A percentile compares a stretch with the other conserved stretches of the same genome.
These are phyloP conservation scores for Myotis vivesi DNA, from an alignment of 2,797 vertebrate genomes.

Conservation along the genomic window DNA sequence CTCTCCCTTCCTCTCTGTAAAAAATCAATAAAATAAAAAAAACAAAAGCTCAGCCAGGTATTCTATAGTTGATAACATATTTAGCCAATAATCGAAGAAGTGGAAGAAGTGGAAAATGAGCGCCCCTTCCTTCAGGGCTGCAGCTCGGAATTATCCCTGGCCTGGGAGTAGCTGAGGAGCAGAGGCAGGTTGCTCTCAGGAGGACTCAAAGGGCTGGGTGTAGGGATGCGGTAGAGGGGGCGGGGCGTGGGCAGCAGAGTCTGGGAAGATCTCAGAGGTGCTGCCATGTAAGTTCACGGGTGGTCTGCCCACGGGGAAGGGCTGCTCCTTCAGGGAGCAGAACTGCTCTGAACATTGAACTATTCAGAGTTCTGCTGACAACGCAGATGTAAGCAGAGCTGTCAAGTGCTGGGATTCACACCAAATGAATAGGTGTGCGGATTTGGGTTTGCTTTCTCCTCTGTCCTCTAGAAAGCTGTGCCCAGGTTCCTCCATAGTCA, in stretches of 20 bases:
- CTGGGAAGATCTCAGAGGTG: neutral
- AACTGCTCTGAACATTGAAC: neutral
- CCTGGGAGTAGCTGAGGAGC: fast-evolving
- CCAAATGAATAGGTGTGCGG: neutral
- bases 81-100: no score
- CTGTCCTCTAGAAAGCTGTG: neutral
- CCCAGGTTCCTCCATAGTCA: neutral
- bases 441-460: neutral
- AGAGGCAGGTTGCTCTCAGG: no score
- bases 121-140: fast-evolving
- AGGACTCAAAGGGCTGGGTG: neutral
- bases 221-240: fast-evolving
- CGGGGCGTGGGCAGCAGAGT: no score
- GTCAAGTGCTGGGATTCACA: neutral
- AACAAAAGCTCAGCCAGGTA: neutral
- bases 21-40: no score
- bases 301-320: fast-evolving
- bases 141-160: neutral
- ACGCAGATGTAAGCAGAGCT: fast-evolving
- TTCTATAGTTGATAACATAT: neutral
- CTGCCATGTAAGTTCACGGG: fast-evolving
- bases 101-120: neutral
- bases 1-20: no score
- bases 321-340: neutral
- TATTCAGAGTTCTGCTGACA: neutral